Conservation (phyloP, 2,888 invertebrate species). For the Glaucopsyche alexis region DNA sequence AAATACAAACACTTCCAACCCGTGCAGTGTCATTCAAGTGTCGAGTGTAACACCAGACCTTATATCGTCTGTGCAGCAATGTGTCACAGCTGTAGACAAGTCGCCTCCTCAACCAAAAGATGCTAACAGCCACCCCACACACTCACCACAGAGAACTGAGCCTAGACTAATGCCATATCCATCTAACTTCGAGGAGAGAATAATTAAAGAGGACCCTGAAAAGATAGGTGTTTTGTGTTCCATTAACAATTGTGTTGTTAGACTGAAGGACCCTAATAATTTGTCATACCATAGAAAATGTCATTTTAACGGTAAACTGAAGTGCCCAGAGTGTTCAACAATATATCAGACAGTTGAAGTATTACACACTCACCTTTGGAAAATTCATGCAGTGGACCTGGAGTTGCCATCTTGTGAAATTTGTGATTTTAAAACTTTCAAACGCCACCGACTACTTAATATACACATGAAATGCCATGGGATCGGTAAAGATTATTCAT, state of each 20-base stretch:
- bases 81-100: constrained; percentile 44
- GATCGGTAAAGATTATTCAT: constrained; percentile 80
- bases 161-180: constrained; percentile 36
- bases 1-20: constrained; percentile 49
- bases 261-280: constrained; percentile 79
- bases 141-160: constrained; percentile 48
- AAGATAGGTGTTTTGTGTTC: constrained; percentile 68
- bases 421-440: constrained; percentile 87
- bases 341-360: constrained; percentile 81
- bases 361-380: constrained; percentile 90
- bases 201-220: constrained; percentile 42
- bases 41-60: constrained; percentile 67
- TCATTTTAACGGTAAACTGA: constrained; percentile 72
- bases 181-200: constrained; percentile 38
- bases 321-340: constrained; percentile 84
- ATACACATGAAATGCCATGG: constrained; percentile 88
- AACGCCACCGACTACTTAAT: constrained; percentile 84
- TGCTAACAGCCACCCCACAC: constrained; percentile 39
- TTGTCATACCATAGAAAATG: constrained; percentile 83
- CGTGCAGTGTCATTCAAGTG: constrained; percentile 60
- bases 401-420: constrained; percentile 88
- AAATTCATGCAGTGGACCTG: constrained; percentile 86
- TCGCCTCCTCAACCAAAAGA: constrained; percentile 45
- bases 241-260: constrained; percentile 77
- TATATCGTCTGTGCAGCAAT: constrained; percentile 65